A percentile compares a stretch with the other conserved stretches of the same genome.
phyloP scores from a whole-genome alignment of 1,140 invertebrate species.

The Phymastichus coffea region DNA sequence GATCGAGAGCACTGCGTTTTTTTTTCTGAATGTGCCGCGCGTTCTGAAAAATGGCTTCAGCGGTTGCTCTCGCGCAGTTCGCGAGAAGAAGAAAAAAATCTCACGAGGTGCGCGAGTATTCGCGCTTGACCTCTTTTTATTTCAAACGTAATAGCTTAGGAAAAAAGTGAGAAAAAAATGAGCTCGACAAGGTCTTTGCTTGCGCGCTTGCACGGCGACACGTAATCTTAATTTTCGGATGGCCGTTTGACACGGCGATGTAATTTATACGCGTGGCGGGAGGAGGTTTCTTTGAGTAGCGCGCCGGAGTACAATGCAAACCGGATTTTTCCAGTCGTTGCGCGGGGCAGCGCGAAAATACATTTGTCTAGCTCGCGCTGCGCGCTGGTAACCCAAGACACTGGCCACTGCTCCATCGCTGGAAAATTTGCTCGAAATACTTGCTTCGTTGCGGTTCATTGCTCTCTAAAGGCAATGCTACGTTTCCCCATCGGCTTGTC shows the following conservation, averaged over 20 bases:
- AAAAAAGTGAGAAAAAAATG: neutral
- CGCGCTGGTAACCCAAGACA: neutral
- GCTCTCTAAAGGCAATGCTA: neutral
- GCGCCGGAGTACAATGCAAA: neutral
- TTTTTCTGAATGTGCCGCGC: no score
- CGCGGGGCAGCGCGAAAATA: slow-evolving; percentile 3
- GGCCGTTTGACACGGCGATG: neutral
- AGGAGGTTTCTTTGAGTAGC: neutral
- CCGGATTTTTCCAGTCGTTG: slow-evolving; percentile 13
- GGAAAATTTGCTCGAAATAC: no score
- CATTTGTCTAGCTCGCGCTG: slow-evolving; percentile 1
- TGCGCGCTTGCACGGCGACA: neutral
- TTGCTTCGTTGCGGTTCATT: slow-evolving; percentile 6
- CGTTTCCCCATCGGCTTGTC: no score
- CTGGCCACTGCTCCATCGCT: neutral
- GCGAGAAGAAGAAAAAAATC: neutral
- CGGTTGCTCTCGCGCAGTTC: no score
- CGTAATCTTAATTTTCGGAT: slow-evolving; percentile 6
- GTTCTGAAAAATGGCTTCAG: no score
- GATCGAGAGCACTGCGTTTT: no score
- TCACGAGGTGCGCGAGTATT: neutral
- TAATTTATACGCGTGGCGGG: slow-evolving; percentile 9
- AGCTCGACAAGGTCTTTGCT: neutral
- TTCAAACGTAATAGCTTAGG: neutral
- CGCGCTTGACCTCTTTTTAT: neutral